Percentiles rank a stretch among this genome's conserved stretches.
Evolutionary conservation across 2,888 invertebrate genomes (phyloP).

Genomic region (Ornithoptera alexandrae): DNA sequence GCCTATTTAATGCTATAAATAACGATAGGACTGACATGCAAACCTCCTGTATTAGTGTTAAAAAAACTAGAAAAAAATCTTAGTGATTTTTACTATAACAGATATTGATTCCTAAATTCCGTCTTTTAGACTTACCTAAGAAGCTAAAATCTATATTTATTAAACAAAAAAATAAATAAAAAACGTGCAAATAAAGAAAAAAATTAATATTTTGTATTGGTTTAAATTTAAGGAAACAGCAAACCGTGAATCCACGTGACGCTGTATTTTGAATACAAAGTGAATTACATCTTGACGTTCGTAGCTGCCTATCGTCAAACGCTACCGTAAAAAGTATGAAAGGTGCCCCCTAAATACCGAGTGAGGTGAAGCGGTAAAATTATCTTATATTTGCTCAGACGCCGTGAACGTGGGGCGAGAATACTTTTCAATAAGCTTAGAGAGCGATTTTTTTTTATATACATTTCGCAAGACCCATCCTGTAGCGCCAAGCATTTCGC

Average conservation of each 20-base stretch:
- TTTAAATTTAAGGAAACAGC: conserved; percentile 26
- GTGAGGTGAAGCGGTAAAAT: conserved; percentile 78
- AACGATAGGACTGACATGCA: too few species aligned
- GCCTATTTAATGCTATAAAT: too few species aligned
- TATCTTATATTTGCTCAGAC: conserved; percentile 80
- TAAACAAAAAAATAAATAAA: too few species aligned
- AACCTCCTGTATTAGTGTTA: too few species aligned
- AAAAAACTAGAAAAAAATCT: too few species aligned
- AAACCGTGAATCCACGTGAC: conserved; percentile 31
- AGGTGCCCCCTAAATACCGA: conserved; percentile 79
- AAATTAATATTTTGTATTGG: not conserved
- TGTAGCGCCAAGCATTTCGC: conserved; percentile 59
- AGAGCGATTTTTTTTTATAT: conserved; percentile 68
- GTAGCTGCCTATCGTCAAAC: conserved; percentile 59
- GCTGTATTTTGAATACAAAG: conserved; percentile 68
- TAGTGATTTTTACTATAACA: too few species aligned
- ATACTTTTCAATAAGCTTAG: conserved; percentile 80
- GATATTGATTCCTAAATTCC: too few species aligned
- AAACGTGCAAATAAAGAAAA: too few species aligned
- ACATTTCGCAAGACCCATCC: conserved; percentile 65
- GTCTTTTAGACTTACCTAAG: too few species aligned
- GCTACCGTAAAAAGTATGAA: conserved; percentile 75
- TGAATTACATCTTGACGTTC: conserved; percentile 68
- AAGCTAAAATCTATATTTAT: too few species aligned
- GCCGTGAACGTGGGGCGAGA: conserved; percentile 78